Evolutionary conservation across 2,888 invertebrate genomes (phyloP).

Genomic region (Odontocolon sp.): DNA sequence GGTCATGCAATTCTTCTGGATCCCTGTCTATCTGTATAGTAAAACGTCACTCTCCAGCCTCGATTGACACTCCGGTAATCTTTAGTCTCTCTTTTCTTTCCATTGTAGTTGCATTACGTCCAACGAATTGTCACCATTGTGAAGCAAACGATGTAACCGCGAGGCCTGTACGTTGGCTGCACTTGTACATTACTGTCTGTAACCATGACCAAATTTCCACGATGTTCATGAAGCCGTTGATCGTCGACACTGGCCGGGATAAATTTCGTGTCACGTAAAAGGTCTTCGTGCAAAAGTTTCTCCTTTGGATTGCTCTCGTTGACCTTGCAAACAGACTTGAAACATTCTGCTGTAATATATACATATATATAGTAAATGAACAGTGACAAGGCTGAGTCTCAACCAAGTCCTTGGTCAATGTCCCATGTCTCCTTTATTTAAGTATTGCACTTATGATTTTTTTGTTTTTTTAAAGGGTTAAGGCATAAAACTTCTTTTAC

Average conservation of each 20-base stretch:
- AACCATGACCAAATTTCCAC: constrained; percentile 41
- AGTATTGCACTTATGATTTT: constrained; percentile 17
- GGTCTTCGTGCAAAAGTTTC: not conserved
- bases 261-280: constrained; percentile 19
- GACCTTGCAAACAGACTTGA: no score
- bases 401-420: constrained; percentile 38
- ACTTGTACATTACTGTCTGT: constrained; percentile 41
- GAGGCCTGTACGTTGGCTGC: constrained; percentile 21
- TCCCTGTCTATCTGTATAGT: not conserved
- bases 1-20: no score
- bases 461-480: constrained; percentile 15
- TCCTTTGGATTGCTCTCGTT: no score
- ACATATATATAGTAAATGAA: not conserved
- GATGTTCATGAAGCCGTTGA: constrained; percentile 7
- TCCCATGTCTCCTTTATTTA: constrained; percentile 20
- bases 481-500: constrained; percentile 31
- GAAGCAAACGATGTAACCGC: constrained; percentile 40
- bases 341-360: not conserved
- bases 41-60: not conserved
- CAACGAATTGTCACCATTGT: constrained; percentile 39
- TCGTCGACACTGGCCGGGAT: constrained; percentile 20
- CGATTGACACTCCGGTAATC: constrained; percentile 29
- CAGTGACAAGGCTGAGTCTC: not conserved
- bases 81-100: constrained; percentile 37
- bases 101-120: constrained; percentile 44